A percentile compares a stretch with the other conserved stretches of the same genome.
phyloP scores from a whole-genome alignment of 2,113 vertebrate genomes.

The Vulpes lagopus region DNA sequence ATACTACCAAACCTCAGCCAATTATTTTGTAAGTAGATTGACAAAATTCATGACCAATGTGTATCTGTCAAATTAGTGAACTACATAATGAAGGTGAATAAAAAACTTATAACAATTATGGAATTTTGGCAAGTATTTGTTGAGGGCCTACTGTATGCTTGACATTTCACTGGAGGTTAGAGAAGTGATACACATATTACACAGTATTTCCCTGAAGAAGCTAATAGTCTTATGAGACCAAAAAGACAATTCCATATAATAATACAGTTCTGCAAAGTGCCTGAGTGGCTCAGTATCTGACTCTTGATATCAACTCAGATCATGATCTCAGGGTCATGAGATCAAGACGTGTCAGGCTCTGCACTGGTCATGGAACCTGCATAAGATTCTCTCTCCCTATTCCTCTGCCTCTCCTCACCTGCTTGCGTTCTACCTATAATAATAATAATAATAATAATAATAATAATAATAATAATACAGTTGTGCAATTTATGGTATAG shows the following conservation, averaged over 20 bases:
- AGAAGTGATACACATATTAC: neutral
- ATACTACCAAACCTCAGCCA: neutral
- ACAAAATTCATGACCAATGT: neutral
- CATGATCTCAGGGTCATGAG: no score
- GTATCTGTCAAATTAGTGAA: conserved; percentile 29
- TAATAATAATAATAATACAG: neutral
- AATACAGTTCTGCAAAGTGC: neutral
- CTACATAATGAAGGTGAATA: neutral
- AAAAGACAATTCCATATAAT: neutral
- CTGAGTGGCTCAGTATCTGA: no score
- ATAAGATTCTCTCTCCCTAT: neutral
- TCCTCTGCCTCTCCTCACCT: neutral
- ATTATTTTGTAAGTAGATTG: conserved; percentile 21
- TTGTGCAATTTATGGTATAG: neutral
- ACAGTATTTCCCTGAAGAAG: neutral
- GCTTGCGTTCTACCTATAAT: neutral
- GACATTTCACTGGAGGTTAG: neutral
- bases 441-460: neutral
- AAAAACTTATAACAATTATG: neutral
- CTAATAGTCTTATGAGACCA: neutral
- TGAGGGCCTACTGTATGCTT: neutral
- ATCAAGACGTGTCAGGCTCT: no score
- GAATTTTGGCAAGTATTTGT: conserved; percentile 33
- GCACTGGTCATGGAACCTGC: no score
- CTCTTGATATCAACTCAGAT: no score